Percentiles rank a stretch among this genome's conserved stretches.
Conservation (phyloP, 2,888 invertebrate species). For the Achlya flavicornis region DNA sequence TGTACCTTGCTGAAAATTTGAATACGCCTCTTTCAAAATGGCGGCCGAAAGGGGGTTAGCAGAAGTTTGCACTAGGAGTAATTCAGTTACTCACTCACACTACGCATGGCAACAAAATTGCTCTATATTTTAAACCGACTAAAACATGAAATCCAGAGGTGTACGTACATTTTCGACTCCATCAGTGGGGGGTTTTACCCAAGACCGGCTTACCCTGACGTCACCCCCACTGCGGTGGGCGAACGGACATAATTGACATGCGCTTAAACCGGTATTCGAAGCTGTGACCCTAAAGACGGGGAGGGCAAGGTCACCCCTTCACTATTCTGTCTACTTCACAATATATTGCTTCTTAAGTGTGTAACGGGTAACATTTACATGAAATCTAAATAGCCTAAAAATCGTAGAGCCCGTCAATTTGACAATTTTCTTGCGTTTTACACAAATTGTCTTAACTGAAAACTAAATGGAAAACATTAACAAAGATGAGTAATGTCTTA, state of each 20-base stretch:
- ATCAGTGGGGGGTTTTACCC: background rate
- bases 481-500: no score
- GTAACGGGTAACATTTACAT: background rate
- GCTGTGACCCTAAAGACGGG: constrained; percentile 35
- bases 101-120: no score
- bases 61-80: no score
- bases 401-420: background rate
- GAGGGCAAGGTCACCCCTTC: constrained; percentile 42
- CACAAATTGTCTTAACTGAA: no score
- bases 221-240: constrained; percentile 16
- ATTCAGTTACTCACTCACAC: no score
- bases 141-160: background rate
- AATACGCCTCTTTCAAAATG: no score
- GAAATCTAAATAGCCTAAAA: background rate
- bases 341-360: background rate
- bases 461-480: no score
- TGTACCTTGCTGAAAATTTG: no score
- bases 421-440: background rate
- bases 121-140: background rate
- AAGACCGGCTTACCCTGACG: constrained; percentile 16
- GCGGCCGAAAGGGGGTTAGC: no score
- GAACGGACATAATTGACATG: constrained; percentile 1
- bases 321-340: constrained; percentile 24
- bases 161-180: background rate
- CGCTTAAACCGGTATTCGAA: constrained; percentile 35